phyloP scores from a whole-genome alignment of 2,797 vertebrate genomes.

The Erethizon dorsatum region DNA sequence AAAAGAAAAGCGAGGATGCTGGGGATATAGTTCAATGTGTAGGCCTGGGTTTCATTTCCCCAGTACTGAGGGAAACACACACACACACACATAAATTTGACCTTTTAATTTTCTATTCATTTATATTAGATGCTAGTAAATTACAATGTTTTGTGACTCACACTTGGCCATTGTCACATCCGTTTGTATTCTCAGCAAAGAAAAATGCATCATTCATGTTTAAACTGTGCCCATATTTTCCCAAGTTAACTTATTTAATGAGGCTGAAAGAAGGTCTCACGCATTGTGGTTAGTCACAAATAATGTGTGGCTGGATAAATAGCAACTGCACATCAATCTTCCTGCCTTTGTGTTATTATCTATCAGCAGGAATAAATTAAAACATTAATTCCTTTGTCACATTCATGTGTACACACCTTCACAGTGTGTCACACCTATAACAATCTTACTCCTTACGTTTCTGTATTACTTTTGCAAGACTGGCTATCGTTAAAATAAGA shows the following conservation, averaged over 20 bases:
- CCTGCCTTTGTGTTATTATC: slow-evolving; percentile 88
- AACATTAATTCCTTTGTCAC: slow-evolving; percentile 85
- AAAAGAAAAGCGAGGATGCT: background rate
- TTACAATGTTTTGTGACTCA: slow-evolving; percentile 79
- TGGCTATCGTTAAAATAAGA: background rate
- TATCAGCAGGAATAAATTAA: slow-evolving; percentile 88
- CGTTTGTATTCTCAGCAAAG: slow-evolving; percentile 76
- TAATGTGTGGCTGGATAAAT: slow-evolving; percentile 87
- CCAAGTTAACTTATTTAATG: slow-evolving; percentile 92
- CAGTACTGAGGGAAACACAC: slow-evolving; percentile 45
- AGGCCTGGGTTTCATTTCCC: background rate
- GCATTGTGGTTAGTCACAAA: slow-evolving; percentile 87
- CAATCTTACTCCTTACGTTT: background rate
- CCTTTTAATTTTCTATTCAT: slow-evolving; percentile 85
- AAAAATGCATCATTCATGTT: slow-evolving; percentile 83
- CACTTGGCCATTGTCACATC: slow-evolving; percentile 81
- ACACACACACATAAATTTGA: background rate
- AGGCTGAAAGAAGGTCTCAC: slow-evolving; percentile 88
- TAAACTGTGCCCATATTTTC: slow-evolving; percentile 74
- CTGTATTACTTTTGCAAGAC: slow-evolving; percentile 11
- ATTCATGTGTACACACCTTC: slow-evolving; percentile 58
- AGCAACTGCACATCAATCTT: slow-evolving; percentile 89
- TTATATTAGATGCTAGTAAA: slow-evolving; percentile 79
- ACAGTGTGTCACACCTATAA: background rate
- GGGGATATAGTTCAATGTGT: background rate